Percentiles rank a stretch among this genome's conserved stretches.
Conservation (phyloP, 2,113 vertebrate species). For the Tragelaphus scriptus region DNA sequence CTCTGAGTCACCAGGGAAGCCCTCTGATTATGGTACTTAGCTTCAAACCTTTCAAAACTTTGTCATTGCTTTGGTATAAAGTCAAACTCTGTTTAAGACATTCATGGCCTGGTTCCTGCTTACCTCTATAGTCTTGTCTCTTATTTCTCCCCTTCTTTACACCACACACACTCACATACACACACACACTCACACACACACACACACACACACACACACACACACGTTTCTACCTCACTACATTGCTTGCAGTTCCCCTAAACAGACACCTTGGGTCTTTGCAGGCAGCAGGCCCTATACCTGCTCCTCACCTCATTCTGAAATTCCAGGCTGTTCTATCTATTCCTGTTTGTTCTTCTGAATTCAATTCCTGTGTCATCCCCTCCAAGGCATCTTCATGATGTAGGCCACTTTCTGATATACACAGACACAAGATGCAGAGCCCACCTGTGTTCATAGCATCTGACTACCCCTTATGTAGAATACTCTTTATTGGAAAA, state of each 20-base stretch:
- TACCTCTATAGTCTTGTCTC: background rate
- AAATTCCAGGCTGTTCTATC: background rate
- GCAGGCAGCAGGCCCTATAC: rapidly evolving
- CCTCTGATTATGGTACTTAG: background rate
- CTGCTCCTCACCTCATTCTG: too few species aligned
- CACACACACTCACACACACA: background rate
- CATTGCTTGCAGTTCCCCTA: background rate
- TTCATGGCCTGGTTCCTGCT: background rate
- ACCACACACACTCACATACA: background rate
- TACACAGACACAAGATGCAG: background rate
- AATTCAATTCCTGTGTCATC: background rate
- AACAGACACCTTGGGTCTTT: background rate
- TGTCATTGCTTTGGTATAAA: background rate
- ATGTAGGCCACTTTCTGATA: background rate
- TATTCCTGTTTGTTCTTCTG: background rate
- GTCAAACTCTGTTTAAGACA: background rate
- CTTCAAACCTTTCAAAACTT: background rate
- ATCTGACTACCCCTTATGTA: background rate
- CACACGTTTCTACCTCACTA: background rate
- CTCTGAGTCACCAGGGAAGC: too few species aligned
- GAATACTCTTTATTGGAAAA: background rate
- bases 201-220: background rate
- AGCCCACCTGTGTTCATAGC: too few species aligned
- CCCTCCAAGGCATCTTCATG: background rate
- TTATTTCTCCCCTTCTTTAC: background rate